These are phyloP conservation scores for Leptatherina wallacei DNA, from an alignment of 2,797 vertebrate genomes.

Conservation along the genomic window DNA sequence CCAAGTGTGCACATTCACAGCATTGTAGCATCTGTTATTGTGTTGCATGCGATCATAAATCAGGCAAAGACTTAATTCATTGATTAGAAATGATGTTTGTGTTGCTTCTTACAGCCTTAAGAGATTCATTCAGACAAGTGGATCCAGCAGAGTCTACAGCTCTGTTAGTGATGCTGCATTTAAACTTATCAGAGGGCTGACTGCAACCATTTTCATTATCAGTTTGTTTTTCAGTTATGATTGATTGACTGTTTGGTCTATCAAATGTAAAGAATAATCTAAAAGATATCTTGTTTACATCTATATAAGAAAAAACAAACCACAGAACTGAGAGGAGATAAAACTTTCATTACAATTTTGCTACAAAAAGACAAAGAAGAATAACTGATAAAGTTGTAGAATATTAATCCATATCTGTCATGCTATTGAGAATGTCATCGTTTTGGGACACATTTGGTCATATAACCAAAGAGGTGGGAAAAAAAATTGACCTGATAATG, in stretches of 20 bases:
- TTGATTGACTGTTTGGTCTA: not conserved
- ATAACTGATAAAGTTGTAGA: not conserved
- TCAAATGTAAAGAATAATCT: not conserved
- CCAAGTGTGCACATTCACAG: constrained; percentile 22
- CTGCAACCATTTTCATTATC: not conserved
- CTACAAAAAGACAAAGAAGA: not conserved
- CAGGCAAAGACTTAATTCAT: constrained; percentile 22
- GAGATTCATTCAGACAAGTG: not conserved
- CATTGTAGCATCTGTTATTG: constrained; percentile 15
- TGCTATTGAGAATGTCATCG: not conserved
- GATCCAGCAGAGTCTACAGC: not conserved
- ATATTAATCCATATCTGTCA: not conserved
- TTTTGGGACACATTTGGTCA: not conserved
- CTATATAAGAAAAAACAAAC: not conserved
- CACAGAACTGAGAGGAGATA: not conserved
- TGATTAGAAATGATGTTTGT: not conserved
- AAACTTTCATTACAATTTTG: not conserved
- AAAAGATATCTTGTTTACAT: constrained; percentile 4
- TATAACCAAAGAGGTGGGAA: not conserved
- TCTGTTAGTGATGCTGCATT: not conserved
- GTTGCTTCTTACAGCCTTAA: constrained; percentile 11
- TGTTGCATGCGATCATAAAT: constrained; percentile 19
- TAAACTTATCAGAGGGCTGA: not conserved
- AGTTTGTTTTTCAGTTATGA: not conserved
- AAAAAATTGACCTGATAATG: not conserved